phyloP scores from a whole-genome alignment of 2,113 vertebrate species.

The Erythrolamprus reginae region DNA sequence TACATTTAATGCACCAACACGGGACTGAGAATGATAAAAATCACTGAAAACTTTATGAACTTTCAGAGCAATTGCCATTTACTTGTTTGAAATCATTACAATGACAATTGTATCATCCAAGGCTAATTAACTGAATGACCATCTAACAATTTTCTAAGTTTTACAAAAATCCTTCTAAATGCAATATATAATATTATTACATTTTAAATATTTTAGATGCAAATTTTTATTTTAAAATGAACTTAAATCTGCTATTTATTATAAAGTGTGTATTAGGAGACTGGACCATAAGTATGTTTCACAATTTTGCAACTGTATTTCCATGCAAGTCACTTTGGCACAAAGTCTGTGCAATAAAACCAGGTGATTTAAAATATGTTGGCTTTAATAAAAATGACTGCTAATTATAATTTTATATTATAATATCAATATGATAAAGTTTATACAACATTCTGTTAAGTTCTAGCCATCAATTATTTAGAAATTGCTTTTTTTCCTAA shows the following conservation, averaged over 20 bases:
- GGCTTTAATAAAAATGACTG: neutral
- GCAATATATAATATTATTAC: neutral
- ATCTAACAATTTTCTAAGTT: neutral
- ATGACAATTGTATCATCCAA: neutral
- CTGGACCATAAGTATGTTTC: no score
- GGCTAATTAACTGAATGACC: neutral
- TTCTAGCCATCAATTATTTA: neutral
- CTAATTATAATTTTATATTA: neutral
- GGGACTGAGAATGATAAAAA: neutral
- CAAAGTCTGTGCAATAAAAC: neutral
- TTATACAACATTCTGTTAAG: neutral
- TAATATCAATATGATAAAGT: neutral
- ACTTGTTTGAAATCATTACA: neutral
- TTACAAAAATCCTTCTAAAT: neutral
- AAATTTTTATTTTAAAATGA: neutral
- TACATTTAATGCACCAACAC: slow-evolving; percentile 22
- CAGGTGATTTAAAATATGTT: neutral
- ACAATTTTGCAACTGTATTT: neutral
- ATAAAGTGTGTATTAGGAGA: neutral
- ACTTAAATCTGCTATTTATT: neutral
- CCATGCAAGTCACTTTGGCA: neutral
- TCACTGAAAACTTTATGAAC: neutral
- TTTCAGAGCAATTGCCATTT: neutral
- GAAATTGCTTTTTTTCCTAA: neutral
- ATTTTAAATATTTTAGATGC: neutral